Percentiles rank a stretch among this genome's conserved stretches.
phyloP scores from a whole-genome alignment of 2,113 vertebrate genomes.

The Dolichallabes microphthalmus region DNA sequence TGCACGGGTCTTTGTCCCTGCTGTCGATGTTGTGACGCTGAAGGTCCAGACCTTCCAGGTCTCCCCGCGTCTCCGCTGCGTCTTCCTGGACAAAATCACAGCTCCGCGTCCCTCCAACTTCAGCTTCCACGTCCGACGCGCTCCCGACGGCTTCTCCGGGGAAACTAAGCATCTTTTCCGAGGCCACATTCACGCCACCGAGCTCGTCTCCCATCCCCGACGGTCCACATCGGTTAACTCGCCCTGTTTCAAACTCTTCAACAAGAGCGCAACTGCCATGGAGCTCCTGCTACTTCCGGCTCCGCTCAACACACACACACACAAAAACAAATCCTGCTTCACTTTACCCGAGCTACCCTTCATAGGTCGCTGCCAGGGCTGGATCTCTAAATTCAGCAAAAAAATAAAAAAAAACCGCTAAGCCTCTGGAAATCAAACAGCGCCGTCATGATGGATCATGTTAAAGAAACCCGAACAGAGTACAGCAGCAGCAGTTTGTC shows the following conservation, averaged over 20 bases:
- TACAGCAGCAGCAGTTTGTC: neutral
- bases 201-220: constrained; percentile 85
- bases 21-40: constrained; percentile 51
- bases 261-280: constrained; percentile 65
- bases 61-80: neutral
- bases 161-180: constrained; percentile 65
- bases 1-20: constrained; percentile 55
- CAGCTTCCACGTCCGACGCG: constrained; percentile 65
- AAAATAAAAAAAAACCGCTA: neutral
- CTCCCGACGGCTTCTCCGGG: constrained; percentile 58
- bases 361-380: no score
- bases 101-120: constrained; percentile 40
- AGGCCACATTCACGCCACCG: constrained; percentile 62
- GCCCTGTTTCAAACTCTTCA: constrained; percentile 48
- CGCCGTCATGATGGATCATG: neutral
- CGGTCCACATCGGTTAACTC: constrained; percentile 66
- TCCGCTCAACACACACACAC: constrained; percentile 50
- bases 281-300: constrained; percentile 78
- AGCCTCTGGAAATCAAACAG: neutral
- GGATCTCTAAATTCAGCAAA: neutral
- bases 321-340: constrained; percentile 55
- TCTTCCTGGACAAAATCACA: constrained; percentile 58
- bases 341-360: neutral
- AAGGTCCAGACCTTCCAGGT: constrained; percentile 41
- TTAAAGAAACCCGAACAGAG: neutral